These are phyloP conservation scores for Ophion ventricosus DNA, from an alignment of 2,888 invertebrate species.

Conservation along the genomic window DNA sequence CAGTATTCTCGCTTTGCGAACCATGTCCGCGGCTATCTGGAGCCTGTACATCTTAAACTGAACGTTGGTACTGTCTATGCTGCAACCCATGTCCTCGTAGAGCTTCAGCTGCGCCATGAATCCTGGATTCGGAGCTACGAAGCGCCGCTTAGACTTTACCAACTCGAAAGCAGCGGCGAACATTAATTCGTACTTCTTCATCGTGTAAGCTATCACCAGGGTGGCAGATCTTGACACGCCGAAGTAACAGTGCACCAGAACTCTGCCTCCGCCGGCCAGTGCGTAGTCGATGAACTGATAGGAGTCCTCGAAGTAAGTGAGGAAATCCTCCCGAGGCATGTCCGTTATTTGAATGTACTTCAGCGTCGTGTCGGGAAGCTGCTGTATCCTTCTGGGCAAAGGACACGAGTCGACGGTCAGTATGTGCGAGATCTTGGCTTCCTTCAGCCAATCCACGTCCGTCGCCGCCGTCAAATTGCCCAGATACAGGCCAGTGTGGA, in stretches of 20 bases:
- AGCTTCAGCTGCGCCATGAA: conserved; percentile 91
- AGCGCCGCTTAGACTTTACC: conserved; percentile 89
- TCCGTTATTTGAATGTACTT: conserved; percentile 93
- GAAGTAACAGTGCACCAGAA: conserved; percentile 96
- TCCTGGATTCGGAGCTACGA: conserved; percentile 92
- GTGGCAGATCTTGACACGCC: conserved; percentile 96
- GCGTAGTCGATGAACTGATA: conserved; percentile 90
- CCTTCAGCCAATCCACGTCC: conserved; percentile 88
- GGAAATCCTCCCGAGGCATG: conserved; percentile 92
- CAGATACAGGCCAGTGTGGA: conserved; percentile 85
- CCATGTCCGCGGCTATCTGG: conserved; percentile 91
- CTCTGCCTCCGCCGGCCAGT: conserved; percentile 86
- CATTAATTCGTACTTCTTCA: conserved; percentile 92
- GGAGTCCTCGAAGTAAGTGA: conserved; percentile 91
- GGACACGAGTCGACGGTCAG: conserved; percentile 94
- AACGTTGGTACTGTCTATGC: conserved; percentile 88
- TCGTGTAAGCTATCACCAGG: conserved; percentile 93
- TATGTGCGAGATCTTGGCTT: conserved; percentile 89
- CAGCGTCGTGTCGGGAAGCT: conserved; percentile 87
- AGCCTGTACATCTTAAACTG: conserved; percentile 91
- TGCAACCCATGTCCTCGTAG: conserved; percentile 91
- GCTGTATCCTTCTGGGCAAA: conserved; percentile 89
- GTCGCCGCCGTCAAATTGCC: conserved; percentile 92
- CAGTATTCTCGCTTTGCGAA: conserved; percentile 92
- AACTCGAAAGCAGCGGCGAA: conserved; percentile 89